Evolutionary conservation across 2,797 vertebrate species (phyloP).

Genomic region (Urophycis tenuis): DNA sequence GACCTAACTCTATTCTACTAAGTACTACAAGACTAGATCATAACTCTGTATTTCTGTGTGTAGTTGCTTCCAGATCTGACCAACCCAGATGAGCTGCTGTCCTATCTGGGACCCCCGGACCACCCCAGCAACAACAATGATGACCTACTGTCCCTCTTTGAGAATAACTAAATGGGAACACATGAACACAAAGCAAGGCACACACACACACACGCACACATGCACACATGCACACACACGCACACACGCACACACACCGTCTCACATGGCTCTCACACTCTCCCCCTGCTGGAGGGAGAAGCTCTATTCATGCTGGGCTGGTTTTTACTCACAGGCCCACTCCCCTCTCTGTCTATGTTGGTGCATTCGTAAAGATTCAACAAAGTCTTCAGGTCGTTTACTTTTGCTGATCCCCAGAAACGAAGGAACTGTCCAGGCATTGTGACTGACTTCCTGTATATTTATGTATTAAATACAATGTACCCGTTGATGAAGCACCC

Average conservation of each 20-base stretch:
- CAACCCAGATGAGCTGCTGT: conserved; percentile 87
- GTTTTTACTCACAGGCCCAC: not conserved
- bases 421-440: not conserved
- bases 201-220: conserved; percentile 7
- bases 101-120: conserved; percentile 86
- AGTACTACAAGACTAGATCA: not conserved
- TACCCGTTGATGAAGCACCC: not conserved
- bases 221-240: conserved; percentile 1
- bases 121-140: conserved; percentile 86
- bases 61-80: conserved; percentile 89
- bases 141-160: conserved; percentile 87
- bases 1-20: not conserved
- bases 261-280: not conserved
- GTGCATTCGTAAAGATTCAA: not conserved
- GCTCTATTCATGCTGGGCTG: conserved; percentile 1
- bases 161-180: conserved; percentile 77
- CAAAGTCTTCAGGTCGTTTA: not conserved
- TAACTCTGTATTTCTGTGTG: conserved; percentile 9
- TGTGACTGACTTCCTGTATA: not conserved
- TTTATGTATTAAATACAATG: not conserved
- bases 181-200: conserved; percentile 15
- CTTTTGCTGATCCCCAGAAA: not conserved
- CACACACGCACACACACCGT: conserved; percentile 1
- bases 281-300: not conserved
- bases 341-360: not conserved